A percentile compares a stretch with the other conserved stretches of the same genome.
Evolutionary conservation across 30 jellyfish, hydroid and myxozoan genomes (phyloP).

Genomic region (Chrysaora quinquecirrha): DNA sequence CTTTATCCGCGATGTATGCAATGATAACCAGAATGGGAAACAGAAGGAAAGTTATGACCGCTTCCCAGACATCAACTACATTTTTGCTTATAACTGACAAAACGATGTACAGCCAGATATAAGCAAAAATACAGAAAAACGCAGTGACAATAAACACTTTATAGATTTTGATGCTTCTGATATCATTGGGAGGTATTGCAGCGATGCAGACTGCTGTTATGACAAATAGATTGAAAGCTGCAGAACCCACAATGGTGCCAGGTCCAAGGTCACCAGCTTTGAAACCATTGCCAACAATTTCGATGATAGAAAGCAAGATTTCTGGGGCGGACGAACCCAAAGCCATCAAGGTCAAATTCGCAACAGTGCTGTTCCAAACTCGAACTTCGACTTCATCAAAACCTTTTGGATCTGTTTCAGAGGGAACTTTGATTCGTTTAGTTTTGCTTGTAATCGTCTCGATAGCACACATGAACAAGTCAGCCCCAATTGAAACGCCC

Average conservation of each 20-base stretch:
- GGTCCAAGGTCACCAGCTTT: slow-evolving; percentile 99
- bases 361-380: slow-evolving; percentile 98
- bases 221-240: slow-evolving; percentile 90
- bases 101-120: slow-evolving; percentile 88
- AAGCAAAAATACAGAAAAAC: slow-evolving; percentile 89
- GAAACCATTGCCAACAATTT: slow-evolving; percentile 85
- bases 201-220: slow-evolving; percentile 93
- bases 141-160: slow-evolving; percentile 88
- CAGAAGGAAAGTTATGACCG: slow-evolving; percentile 83
- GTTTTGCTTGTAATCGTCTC: slow-evolving; percentile 97
- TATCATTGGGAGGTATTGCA: slow-evolving; percentile 69
- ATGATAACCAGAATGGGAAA: slow-evolving; percentile 93
- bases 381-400: slow-evolving; percentile 95
- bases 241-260: slow-evolving; percentile 98
- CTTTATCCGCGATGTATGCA: slow-evolving; percentile 92
- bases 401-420: slow-evolving; percentile 77
- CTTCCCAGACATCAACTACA: slow-evolving; percentile 93
- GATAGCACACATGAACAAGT: slow-evolving; percentile 96
- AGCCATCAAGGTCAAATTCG: slow-evolving; percentile 97
- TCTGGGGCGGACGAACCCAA: slow-evolving; percentile 99
- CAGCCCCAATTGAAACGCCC: slow-evolving; percentile 99
- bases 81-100: slow-evolving; percentile 58
- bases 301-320: slow-evolving; percentile 92
- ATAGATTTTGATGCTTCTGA: slow-evolving; percentile 68
- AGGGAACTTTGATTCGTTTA: slow-evolving; percentile 77